Percentiles rank a stretch among this genome's conserved stretches.
Evolutionary conservation across 2,113 vertebrate genomes (phyloP).

Genomic region (Pipra filicauda): DNA sequence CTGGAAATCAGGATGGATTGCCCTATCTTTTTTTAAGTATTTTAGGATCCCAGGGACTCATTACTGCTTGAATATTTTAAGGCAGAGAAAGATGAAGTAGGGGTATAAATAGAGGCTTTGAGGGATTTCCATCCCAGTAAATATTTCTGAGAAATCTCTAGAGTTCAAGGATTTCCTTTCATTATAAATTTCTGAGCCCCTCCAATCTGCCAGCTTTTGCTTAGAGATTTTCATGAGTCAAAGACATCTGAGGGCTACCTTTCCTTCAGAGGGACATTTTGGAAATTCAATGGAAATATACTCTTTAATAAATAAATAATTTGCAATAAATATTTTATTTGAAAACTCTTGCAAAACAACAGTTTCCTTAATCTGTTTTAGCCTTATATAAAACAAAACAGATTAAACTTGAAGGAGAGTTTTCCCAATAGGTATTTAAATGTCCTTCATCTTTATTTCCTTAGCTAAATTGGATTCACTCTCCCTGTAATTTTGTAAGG

Average conservation of each 20-base stretch:
- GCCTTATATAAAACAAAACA: neutral
- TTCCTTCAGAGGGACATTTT: neutral
- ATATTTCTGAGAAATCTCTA: neutral
- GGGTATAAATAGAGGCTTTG: accelerated
- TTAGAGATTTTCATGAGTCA: neutral
- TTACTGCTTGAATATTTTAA: neutral
- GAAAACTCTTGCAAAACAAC: neutral
- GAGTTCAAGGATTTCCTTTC: neutral
- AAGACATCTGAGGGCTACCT: neutral
- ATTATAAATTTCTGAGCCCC: neutral
- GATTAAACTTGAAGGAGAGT: neutral
- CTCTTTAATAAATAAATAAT: neutral
- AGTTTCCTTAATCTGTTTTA: neutral
- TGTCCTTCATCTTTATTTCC: neutral
- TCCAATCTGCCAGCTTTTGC: neutral
- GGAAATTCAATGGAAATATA: neutral
- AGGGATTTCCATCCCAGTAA: neutral
- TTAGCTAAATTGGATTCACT: neutral
- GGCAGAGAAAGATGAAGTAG: neutral
- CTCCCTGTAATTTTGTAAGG: neutral
- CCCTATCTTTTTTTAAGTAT: neutral
- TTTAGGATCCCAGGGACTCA: neutral
- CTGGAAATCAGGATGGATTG: neutral
- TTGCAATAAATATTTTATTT: neutral
- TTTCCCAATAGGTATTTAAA: neutral